These are phyloP conservation scores for Daptonema setosum DNA, from an alignment of 2,888 invertebrate species.

Conservation along the genomic window DNA sequence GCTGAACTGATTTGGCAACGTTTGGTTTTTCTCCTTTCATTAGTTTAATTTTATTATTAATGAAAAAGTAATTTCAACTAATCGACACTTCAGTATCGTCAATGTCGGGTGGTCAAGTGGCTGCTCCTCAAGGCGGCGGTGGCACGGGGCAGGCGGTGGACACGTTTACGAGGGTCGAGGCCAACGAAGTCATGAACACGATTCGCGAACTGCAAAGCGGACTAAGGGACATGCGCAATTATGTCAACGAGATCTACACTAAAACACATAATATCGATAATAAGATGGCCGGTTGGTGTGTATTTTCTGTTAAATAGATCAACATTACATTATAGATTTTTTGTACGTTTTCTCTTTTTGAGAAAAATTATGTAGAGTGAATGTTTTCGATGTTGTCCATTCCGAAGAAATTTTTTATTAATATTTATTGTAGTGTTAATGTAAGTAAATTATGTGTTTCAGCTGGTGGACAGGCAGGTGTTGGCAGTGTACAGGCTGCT, in stretches of 20 bases:
- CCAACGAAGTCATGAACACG: conserved; percentile 59
- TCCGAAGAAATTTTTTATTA: too few species aligned
- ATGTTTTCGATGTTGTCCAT: too few species aligned
- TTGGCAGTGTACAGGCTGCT: neutral
- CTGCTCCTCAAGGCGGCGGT: conserved; percentile 5
- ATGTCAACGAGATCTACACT: conserved; percentile 25
- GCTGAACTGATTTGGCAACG: neutral
- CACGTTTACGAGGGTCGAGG: conserved; percentile 63
- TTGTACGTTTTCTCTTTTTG: too few species aligned
- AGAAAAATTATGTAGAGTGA: too few species aligned
- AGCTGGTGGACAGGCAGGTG: too few species aligned
- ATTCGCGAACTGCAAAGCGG: conserved; percentile 53
- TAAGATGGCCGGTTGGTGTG: conserved; percentile 8
- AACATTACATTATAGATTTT: neutral
- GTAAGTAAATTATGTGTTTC: too few species aligned
- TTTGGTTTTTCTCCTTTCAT: neutral
- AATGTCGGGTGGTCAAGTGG: neutral
- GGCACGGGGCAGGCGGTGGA: conserved; percentile 23
- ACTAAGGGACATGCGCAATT: conserved; percentile 48
- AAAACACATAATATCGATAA: conserved; percentile 22
- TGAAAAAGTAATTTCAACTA: too few species aligned
- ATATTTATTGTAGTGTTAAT: too few species aligned
- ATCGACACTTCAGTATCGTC: neutral
- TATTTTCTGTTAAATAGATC: neutral
- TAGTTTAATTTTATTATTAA: neutral